Conservation (phyloP, 2,888 invertebrate genomes). For the Folsomia candida region DNA sequence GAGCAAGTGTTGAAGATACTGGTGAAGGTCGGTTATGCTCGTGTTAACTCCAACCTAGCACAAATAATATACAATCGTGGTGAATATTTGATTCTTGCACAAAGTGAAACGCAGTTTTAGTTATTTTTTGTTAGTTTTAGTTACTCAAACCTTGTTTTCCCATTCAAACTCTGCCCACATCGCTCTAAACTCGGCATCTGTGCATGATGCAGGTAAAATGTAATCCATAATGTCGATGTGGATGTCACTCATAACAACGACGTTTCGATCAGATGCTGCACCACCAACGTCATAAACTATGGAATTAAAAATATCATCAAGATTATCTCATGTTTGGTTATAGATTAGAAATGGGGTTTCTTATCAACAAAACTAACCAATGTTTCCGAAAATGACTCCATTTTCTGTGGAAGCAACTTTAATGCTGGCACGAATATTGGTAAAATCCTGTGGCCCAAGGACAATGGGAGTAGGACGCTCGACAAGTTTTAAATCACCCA, state of each 20-base stretch:
- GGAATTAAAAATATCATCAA: slow-evolving; percentile 41
- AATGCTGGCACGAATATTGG: slow-evolving; percentile 96
- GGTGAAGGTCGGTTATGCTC: slow-evolving; percentile 83
- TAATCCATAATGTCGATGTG: slow-evolving; percentile 99
- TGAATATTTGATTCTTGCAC: not conserved
- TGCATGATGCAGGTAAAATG: slow-evolving; percentile 90
- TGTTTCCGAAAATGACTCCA: slow-evolving; percentile 98
- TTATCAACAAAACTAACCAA: slow-evolving; percentile 64
- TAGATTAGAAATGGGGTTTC: too few species aligned
- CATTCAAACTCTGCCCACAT: slow-evolving; percentile 99
- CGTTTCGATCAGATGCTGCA: slow-evolving; percentile 87
- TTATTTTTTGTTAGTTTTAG: slow-evolving; percentile 13
- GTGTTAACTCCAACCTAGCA: slow-evolving; percentile 80
- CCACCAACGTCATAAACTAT: slow-evolving; percentile 93
- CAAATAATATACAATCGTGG: slow-evolving; percentile 5
- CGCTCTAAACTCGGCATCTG: slow-evolving; percentile 92
- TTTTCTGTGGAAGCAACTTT: slow-evolving; percentile 99
- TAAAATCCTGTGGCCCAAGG: slow-evolving; percentile 93
- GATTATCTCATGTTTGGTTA: slow-evolving; percentile 10
- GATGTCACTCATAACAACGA: slow-evolving; percentile 97
- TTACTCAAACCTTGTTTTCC: slow-evolving; percentile 85
- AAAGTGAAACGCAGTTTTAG: not conserved
- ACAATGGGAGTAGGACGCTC: slow-evolving; percentile 96
- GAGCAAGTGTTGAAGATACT: slow-evolving; percentile 87
- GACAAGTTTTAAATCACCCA: slow-evolving; percentile 95